These are phyloP conservation scores for Brachyrhaphis roseni DNA, from an alignment of 2,797 vertebrate genomes.

Conservation along the genomic window DNA sequence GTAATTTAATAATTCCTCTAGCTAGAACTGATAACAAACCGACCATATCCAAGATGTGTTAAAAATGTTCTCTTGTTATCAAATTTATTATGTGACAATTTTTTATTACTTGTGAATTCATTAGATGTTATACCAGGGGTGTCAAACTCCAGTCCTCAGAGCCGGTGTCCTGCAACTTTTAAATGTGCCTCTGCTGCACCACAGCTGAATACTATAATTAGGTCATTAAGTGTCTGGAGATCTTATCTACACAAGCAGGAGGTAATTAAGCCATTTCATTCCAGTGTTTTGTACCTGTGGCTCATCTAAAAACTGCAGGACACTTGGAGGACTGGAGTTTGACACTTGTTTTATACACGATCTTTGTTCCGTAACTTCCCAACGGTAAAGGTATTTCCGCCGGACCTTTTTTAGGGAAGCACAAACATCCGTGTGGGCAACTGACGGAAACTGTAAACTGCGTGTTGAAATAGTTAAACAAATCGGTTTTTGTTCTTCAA, in stretches of 20 bases:
- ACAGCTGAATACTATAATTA: too few species aligned
- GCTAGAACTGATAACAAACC: not conserved
- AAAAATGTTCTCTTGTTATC: not conserved
- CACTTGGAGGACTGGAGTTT: too few species aligned
- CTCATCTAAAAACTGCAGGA: too few species aligned
- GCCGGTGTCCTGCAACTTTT: too few species aligned
- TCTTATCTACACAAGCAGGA: too few species aligned
- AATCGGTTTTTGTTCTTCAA: not conserved
- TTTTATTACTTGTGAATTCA: not conserved
- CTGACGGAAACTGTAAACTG: not conserved
- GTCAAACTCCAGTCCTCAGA: too few species aligned
- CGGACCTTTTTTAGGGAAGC: conserved; percentile 26
- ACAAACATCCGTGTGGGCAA: not conserved
- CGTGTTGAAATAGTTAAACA: not conserved
- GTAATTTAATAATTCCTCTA: not conserved
- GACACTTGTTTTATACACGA: conserved; percentile 20
- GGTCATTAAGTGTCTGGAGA: too few species aligned
- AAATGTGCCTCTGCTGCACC: too few species aligned
- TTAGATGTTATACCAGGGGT: too few species aligned
- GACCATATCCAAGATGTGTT: not conserved
- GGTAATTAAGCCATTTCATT: too few species aligned
- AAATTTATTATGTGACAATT: not conserved
- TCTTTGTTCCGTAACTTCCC: conserved; percentile 2
- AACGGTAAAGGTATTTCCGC: conserved; percentile 5
- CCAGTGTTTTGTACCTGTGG: too few species aligned